Conservation (phyloP, 2,888 invertebrate genomes). For the Spodoptera littoralis region DNA sequence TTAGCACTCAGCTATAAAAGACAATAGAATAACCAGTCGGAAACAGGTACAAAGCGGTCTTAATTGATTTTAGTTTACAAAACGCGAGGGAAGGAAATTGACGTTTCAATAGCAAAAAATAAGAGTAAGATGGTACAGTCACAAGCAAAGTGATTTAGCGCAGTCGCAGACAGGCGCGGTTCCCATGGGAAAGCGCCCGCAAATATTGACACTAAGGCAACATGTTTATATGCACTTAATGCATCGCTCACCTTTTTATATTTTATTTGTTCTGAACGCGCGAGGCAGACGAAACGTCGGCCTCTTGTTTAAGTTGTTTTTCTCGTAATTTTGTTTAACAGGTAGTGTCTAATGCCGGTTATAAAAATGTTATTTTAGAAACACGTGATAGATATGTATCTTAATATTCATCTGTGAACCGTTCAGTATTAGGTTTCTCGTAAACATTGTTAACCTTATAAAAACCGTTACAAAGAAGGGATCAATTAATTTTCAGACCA, state of each 20-base stretch:
- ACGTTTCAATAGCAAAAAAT: constrained; percentile 86
- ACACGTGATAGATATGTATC: constrained; percentile 47
- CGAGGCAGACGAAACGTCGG: constrained; percentile 85
- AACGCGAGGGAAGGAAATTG: constrained; percentile 72
- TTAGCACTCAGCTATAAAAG: not conserved
- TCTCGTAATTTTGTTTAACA: constrained; percentile 84
- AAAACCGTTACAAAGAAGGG: constrained; percentile 9
- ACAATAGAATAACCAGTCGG: constrained; percentile 5
- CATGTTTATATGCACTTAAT: constrained; percentile 89
- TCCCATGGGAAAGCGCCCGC: constrained; percentile 87
- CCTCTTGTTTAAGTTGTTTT: constrained; percentile 82
- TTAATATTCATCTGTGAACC: constrained; percentile 30
- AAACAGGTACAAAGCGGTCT: constrained; percentile 59
- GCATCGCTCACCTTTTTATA: constrained; percentile 87
- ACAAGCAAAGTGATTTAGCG: constrained; percentile 83
- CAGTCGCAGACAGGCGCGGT: constrained; percentile 68
- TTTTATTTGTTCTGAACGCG: constrained; percentile 85
- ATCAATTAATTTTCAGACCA: constrained; percentile 45
- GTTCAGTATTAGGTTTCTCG: constrained; percentile 15
- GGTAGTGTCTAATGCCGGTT: constrained; percentile 79
- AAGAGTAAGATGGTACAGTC: constrained; percentile 67
- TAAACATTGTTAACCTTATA: constrained; percentile 7
- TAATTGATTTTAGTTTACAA: constrained; percentile 73
- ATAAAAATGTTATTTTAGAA: constrained; percentile 73
- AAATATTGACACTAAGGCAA: constrained; percentile 88